Evolutionary conservation across 2,888 invertebrate species (phyloP), one percentile per base, ranked within the genome.

Genomic region (Latrodectus hesperus): DNA sequence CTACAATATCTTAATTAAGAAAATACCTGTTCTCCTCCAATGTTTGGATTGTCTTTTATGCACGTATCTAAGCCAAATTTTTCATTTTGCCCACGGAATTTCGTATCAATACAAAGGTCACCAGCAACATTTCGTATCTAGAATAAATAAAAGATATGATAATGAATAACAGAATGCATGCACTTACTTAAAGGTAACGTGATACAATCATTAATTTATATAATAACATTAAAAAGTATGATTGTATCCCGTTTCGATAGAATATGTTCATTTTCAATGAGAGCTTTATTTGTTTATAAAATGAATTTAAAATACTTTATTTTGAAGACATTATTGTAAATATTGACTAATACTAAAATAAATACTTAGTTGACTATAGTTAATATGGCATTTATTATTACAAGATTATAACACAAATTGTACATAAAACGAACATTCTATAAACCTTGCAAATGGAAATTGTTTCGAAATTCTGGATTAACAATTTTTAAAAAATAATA

Each of bases 101-200:
- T 93, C 0, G 95, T 94, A 92, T 97, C 97, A 0, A 96, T 93
- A 91, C 98, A 98, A 68, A 95, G 91, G 79, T 94, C 93, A 0
- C 94, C 93, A 79, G 94, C 94, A 65, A 94, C 92, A 90, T 95
- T 96, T 67, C 95, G 93, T 81, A 96, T 94, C 95, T 95, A 92
- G 76, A 98, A 98, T 68, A 49, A 12, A 64, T 68, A 79, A 75
- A 12, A 52, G 38, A 49, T 38, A 14, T 64, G 17, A 64, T 64
- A 64, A 64, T 64, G 9, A 1, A 12, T 64, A 64, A 64, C 17
- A 8, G 12, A 9, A 17, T 64, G 16, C 16, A 64, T 9, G 14
- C 11, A 16, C 17, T 64, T 17, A n/a, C 64, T 11, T 64, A n/a
- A 11, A 11, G 17, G 16, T 64, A 6, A 9, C 14, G n/a, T n/a